phyloP scores from a whole-genome alignment of 2,888 invertebrate species.

The Ceraclea dissimilis region DNA sequence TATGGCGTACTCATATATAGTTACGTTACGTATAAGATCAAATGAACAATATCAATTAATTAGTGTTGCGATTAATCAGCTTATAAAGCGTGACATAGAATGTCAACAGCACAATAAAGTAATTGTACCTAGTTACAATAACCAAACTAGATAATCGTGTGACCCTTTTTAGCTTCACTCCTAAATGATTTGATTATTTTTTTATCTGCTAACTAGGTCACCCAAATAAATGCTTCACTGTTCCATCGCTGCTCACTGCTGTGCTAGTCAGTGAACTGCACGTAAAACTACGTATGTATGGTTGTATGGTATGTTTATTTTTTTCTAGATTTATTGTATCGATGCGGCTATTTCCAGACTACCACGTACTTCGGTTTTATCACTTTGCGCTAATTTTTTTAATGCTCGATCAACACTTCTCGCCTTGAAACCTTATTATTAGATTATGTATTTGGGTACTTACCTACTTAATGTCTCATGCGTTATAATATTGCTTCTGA shows the following conservation, averaged over 20 bases:
- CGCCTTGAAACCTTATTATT: conserved; percentile 8
- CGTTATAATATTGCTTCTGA: too few relatives aligned
- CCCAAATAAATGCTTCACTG: conserved; percentile 10
- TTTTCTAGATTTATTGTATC: conserved; percentile 20
- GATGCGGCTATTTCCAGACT: conserved; percentile 15
- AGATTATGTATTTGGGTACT: conserved; percentile 1
- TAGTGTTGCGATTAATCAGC: too few relatives aligned
- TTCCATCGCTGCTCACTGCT: conserved; percentile 1
- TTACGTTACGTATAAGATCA: too few relatives aligned
- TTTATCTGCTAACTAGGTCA: conserved; percentile 18
- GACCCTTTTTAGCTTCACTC: neutral
- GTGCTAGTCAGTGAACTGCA: too few relatives aligned
- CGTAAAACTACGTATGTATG: conserved; percentile 1
- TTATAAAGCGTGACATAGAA: too few relatives aligned
- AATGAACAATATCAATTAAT: too few relatives aligned
- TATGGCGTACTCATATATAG: too few relatives aligned
- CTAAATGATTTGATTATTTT: conserved; percentile 11
- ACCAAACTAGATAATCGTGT: neutral
- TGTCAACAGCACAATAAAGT: too few relatives aligned
- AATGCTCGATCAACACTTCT: conserved; percentile 11
- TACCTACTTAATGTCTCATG: too few relatives aligned
- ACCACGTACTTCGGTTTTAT: conserved; percentile 12
- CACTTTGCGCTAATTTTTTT: conserved; percentile 18
- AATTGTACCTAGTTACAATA: too few relatives aligned
- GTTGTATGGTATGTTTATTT: conserved; percentile 3